Evolutionary conservation across 1,140 invertebrate species (phyloP).

Genomic region (Coenobita brevimanus): DNA sequence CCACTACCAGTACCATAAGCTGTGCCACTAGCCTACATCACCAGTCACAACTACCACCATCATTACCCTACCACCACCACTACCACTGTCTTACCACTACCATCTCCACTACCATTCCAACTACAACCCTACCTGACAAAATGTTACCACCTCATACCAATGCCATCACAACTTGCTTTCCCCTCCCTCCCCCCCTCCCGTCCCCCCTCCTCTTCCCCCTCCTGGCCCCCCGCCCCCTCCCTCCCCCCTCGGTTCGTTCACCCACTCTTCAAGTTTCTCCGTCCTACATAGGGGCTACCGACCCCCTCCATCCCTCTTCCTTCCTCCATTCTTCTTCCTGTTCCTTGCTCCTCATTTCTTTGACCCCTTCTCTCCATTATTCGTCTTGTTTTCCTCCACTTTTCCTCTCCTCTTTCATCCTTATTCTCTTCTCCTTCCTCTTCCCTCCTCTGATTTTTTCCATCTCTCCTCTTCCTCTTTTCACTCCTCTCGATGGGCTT

Average conservation of each 20-base stretch:
- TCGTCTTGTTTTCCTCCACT: not conserved
- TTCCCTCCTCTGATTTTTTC: too few species aligned
- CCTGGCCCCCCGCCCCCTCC: too few species aligned
- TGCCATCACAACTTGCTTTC: too few species aligned
- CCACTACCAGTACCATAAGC: not conserved
- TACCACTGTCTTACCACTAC: not conserved
- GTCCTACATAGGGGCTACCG: slow-evolving; percentile 40
- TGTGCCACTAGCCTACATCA: not conserved
- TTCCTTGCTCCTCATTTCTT: not conserved
- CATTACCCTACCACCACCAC: not conserved
- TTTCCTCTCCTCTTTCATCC: not conserved
- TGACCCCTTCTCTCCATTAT: not conserved
- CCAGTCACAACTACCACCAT: not conserved
- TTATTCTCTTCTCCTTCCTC: too few species aligned
- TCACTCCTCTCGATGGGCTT: not conserved
- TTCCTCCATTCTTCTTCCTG: too few species aligned
- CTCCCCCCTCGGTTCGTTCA: slow-evolving; percentile 14
- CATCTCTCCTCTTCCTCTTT: not conserved
- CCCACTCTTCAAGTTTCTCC: slow-evolving; percentile 25
- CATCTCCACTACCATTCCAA: not conserved
- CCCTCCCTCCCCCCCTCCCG: not conserved
- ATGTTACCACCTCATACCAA: too few species aligned
- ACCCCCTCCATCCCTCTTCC: slow-evolving; percentile 5
- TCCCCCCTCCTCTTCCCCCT: not conserved
- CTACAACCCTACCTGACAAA: not conserved